Base-by-base conservation (phyloP, 2,797 vertebrate species). In the Brotula barbata region DNA sequence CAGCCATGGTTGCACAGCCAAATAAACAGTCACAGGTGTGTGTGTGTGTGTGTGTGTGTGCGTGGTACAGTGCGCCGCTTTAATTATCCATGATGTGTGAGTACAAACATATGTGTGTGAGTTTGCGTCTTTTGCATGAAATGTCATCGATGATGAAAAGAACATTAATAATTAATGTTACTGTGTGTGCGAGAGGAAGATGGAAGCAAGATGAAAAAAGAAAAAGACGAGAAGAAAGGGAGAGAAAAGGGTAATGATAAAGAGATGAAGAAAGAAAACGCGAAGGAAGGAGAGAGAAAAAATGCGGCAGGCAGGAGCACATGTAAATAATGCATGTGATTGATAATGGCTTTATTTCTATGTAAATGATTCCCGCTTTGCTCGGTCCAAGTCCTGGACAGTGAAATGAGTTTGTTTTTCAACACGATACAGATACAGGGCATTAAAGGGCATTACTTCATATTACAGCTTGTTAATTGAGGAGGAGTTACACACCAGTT, bases 241-340 rank as follows among this genome's bases (percentile, higher is more conserved):
- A 23, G 23, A 19, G 34, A 41, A 42, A 52, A 42, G 49, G 44
- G 25, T 48, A 31, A 31, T 36, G 5, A 62, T 59, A 48, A 31
- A 28, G 25, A 17, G 11, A 45, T 25, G 37, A 33, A 16, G 19
- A 25, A 15, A 33, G 50, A 39, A 50, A 52, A 22, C 40, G 41
- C 33, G 39, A 53, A 14, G 37, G 51, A 42, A 34, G 19, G 55
- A 80, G 46, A 37, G 2, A 7, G 11, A 23, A 2, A 23, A 4
- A 14, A 7, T 44, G 21, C 55, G 57, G 48, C 15, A 40, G 25
- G 12, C 40, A 21, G 49, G 39, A 13, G 42, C 64, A 31, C 17
- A 3, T 67, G 39, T 87, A 66, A 89, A 84, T 83, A 83, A 87
- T 48, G 60, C 58, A 84, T 81, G 54, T 17, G 66, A 74, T 48